Evolutionary conservation across 2,888 invertebrate genomes (phyloP).

Genomic region (Melanophora roralis): DNA sequence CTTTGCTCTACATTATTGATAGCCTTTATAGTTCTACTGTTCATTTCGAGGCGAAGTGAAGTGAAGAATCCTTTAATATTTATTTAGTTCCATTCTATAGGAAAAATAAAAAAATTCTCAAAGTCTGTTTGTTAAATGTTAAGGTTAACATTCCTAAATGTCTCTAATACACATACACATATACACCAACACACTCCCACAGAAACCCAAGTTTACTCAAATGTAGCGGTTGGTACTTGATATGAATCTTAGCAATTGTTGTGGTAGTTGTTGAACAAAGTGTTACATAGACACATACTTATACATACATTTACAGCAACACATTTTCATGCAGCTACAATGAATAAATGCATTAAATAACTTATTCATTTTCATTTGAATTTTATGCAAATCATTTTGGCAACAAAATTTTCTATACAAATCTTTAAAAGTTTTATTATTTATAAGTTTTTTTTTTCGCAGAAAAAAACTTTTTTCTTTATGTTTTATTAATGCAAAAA

Average conservation of each 20-base stretch:
- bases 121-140: slow-evolving; percentile 36
- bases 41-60: background rate
- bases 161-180: background rate
- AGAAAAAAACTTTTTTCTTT: slow-evolving; percentile 6
- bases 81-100: slow-evolving; percentile 35
- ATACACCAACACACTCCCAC: too few species aligned
- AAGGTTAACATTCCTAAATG: slow-evolving; percentile 16
- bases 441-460: background rate
- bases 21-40: background rate
- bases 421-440: slow-evolving; percentile 6
- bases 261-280: background rate
- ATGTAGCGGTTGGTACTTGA: background rate
- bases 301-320: too few species aligned
- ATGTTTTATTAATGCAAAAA: too few species aligned
- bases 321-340: background rate
- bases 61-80: slow-evolving; percentile 32
- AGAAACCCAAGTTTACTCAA: background rate
- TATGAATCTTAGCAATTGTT: slow-evolving; percentile 4
- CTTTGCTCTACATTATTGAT: background rate
- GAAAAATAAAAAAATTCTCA: slow-evolving; percentile 50
- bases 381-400: slow-evolving; percentile 60
- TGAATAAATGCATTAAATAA: slow-evolving; percentile 20
- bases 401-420: slow-evolving; percentile 31
- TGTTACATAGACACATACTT: background rate
- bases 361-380: slow-evolving; percentile 60